These are phyloP conservation scores for Procambarus clarkii DNA, from an alignment of 1,140 invertebrate genomes.

Conservation along the genomic window DNA sequence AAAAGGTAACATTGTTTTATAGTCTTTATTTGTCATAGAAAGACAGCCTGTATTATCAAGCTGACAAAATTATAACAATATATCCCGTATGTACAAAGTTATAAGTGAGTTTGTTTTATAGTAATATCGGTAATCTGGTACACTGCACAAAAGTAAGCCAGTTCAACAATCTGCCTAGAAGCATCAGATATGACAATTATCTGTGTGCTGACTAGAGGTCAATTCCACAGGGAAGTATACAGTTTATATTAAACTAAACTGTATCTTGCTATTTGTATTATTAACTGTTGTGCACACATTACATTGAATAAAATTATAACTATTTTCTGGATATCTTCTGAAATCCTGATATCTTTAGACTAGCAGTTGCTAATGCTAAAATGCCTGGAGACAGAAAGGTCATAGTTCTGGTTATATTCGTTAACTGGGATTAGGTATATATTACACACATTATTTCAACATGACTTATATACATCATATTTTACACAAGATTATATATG, in stretches of 20 bases:
- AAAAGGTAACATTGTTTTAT: slow-evolving; percentile 24
- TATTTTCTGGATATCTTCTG: slow-evolving; percentile 44
- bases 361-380: slow-evolving; percentile 55
- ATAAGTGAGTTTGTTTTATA: slow-evolving; percentile 61
- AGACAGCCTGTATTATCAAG: slow-evolving; percentile 67
- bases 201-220: slow-evolving; percentile 62
- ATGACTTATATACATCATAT: slow-evolving; percentile 65
- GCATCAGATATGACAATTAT: slow-evolving; percentile 42
- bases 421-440: slow-evolving; percentile 57
- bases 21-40: slow-evolving; percentile 68
- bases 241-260: slow-evolving; percentile 59
- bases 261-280: slow-evolving; percentile 43
- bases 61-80: slow-evolving; percentile 68
- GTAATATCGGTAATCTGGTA: slow-evolving; percentile 65
- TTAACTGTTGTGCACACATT: slow-evolving; percentile 65
- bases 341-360: slow-evolving; percentile 56
- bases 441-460: slow-evolving; percentile 65
- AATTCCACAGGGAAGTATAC: slow-evolving; percentile 60
- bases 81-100: slow-evolving; percentile 61
- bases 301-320: slow-evolving; percentile 60
- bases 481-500: slow-evolving; percentile 62
- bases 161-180: slow-evolving; percentile 54
- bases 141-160: slow-evolving; percentile 53
- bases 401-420: slow-evolving; percentile 51
- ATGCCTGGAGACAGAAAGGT: slow-evolving; percentile 48